A percentile compares a stretch with the other conserved stretches of the same genome.
Conservation (phyloP, 1,140 invertebrate species). For the Neuroterus valhalla region DNA sequence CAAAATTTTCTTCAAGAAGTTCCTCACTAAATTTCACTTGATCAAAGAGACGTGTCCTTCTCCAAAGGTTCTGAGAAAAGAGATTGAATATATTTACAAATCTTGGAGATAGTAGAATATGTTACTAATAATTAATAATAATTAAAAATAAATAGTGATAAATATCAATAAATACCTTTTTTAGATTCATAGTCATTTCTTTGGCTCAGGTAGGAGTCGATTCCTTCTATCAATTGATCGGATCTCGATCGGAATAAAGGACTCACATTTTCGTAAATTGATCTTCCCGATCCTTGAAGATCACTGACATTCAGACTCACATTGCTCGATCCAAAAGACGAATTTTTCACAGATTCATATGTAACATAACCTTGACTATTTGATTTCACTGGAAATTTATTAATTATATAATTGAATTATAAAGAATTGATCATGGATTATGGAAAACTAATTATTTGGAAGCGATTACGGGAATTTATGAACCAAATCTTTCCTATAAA, state of each 20-base stretch:
- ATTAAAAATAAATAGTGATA: too few species aligned
- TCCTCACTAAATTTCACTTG: not conserved
- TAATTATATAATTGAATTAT: not conserved
- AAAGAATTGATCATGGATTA: not conserved
- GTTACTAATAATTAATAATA: too few species aligned
- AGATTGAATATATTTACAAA: not conserved
- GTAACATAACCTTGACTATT: conserved; percentile 54
- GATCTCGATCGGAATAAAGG: conserved; percentile 54
- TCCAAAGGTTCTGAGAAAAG: conserved; percentile 49
- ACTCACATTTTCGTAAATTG: conserved; percentile 61
- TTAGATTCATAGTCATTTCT: not conserved
- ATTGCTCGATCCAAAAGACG: conserved; percentile 42
- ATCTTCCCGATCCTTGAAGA: conserved; percentile 51
- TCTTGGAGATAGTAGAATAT: too few species aligned
- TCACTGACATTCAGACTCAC: conserved; percentile 47
- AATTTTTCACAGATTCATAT: conserved; percentile 45
- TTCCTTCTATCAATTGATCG: conserved; percentile 43
- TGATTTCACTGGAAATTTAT: conserved; percentile 52
- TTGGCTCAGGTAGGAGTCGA: conserved; percentile 27
- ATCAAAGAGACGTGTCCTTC: conserved; percentile 51
- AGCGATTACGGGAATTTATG: too few species aligned
- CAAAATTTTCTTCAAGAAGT: not conserved
- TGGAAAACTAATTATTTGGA: too few species aligned
- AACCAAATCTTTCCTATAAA: too few species aligned
- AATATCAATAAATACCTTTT: not conserved